Base-by-base conservation (phyloP, 2,888 invertebrate genomes). In the Isoperla grammatica region DNA sequence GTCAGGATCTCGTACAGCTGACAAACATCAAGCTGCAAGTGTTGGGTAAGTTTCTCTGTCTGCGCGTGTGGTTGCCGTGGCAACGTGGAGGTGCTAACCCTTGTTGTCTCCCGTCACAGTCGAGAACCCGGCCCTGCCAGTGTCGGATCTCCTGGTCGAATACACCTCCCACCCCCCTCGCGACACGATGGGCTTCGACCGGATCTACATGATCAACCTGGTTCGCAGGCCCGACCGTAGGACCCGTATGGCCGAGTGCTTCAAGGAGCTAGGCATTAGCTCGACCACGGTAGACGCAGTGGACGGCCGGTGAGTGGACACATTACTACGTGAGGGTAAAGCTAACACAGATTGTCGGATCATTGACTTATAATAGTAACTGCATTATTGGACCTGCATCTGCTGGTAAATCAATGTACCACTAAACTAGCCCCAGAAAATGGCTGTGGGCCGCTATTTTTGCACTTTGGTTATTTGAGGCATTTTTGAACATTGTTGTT, bases 191-290 rank as follows among this genome's bases (percentile, higher is more conserved):
- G 85, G 84, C 0, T 83, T 92, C 65, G 86, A 89, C 71, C 80
- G 87, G 70, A 85, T 97, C 55, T 99, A 85, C 71, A 85, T 98
- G 85, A 96, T 99, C 13, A 99, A 99, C 76, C 77, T 99, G 63
- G 78, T 84, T 64, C 78, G 98, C 59, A 79, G 99, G 57, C 81
- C 83, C 0, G 92, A 95, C 69, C 78, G 96, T 61, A 77, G 88
- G 43, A 69, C 73, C 5, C 79, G 91, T 67, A 99, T 99, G 97
- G 73, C 83, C 58, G 71, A 78, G 39, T 85, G 87, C 61, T 89
- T 98, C 67, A 78, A 85, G 46, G 88, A 89, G 67, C 76, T 97
- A 1, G 94, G 94, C 0, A 77, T 97, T 67, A 79, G 87, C n/a
- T 88, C 82, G 1, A 84, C 84, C 56, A 71, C 82, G 57, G 74